Evolutionary conservation across 1,140 invertebrate genomes (phyloP).

Genomic region (Maconellicoccus hirsutus): DNA sequence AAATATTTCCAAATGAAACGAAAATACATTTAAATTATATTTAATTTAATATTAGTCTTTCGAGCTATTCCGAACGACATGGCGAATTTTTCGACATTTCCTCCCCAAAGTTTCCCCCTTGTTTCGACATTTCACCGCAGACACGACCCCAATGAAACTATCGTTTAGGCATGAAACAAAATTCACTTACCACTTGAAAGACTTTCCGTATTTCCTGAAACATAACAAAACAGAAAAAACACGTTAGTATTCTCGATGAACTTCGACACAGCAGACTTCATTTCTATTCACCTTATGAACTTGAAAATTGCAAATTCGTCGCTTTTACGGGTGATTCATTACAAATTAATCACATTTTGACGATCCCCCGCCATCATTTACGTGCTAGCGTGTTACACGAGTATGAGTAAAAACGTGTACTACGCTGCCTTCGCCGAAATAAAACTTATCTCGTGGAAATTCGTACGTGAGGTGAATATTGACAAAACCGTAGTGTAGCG

Average conservation of each 20-base stretch:
- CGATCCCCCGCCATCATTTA: not conserved
- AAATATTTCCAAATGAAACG: too few species aligned
- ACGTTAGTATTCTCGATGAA: not conserved
- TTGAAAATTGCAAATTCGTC: not conserved
- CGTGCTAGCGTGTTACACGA: not conserved
- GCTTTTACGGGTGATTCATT: not conserved
- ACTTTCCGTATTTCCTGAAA: not conserved
- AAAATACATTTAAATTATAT: too few species aligned
- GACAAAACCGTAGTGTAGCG: not conserved
- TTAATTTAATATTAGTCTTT: too few species aligned
- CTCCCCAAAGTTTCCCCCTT: too few species aligned
- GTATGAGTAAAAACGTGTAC: not conserved
- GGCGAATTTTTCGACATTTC: too few species aligned
- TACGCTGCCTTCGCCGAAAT: not conserved
- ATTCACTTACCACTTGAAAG: conserved; percentile 3
- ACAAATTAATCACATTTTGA: conserved; percentile 9
- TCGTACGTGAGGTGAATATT: not conserved
- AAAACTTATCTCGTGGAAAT: conserved; percentile 4
- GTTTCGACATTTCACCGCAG: too few species aligned
- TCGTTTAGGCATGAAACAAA: not conserved
- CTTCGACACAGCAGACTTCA: not conserved
- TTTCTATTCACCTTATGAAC: not conserved
- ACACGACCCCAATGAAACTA: too few species aligned
- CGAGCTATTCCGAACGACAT: too few species aligned
- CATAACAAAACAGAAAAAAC: not conserved